Conservation (phyloP, 2,113 vertebrate species). For the Microtus montanus region DNA sequence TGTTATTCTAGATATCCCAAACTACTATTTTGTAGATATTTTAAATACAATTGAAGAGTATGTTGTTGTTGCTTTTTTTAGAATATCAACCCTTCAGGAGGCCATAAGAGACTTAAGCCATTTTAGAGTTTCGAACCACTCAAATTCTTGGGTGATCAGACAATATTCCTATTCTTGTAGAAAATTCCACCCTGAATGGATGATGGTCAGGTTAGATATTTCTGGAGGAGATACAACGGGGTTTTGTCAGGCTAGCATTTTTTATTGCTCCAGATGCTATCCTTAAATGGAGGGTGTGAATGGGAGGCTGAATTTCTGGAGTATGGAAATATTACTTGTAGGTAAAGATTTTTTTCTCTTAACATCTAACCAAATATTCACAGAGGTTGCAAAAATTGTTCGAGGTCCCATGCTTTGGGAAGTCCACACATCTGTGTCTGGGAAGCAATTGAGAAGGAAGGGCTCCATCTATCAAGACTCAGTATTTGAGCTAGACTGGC, state of each 20-base stretch:
- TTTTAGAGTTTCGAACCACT: not conserved
- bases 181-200: not conserved
- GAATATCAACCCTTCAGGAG: not conserved
- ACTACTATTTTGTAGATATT: not conserved
- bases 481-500: not conserved
- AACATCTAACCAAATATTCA: not conserved
- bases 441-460: not conserved
- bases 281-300: not conserved
- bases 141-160: not conserved
- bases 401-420: not conserved
- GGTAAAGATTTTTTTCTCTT: not conserved
- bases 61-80: not conserved
- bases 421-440: not conserved
- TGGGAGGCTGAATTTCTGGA: not conserved
- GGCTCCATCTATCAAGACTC: not conserved
- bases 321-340: not conserved
- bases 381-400: not conserved
- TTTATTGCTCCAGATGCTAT: not conserved
- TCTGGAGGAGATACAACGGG: constrained; percentile 21
- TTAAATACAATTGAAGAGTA: not conserved
- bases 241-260: constrained; percentile 7
- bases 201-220: not conserved
- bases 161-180: not conserved
- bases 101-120: not conserved
- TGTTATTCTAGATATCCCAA: not conserved